phyloP scores from a whole-genome alignment of 2,113 vertebrate species.

The Toxotes chatareus region DNA sequence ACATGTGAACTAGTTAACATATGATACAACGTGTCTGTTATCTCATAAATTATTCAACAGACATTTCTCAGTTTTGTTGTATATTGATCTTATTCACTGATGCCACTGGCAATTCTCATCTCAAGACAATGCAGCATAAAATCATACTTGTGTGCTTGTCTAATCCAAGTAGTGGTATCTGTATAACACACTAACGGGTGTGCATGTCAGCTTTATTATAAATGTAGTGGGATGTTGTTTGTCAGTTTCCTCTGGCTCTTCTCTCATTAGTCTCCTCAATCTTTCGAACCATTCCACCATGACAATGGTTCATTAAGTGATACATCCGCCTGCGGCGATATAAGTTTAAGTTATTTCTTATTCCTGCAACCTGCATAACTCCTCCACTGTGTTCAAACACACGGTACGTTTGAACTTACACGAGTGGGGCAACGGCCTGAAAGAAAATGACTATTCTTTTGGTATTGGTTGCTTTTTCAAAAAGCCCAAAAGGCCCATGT shows the following conservation, averaged over 20 bases:
- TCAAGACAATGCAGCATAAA: neutral
- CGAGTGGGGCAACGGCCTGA: neutral
- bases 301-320: neutral
- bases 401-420: neutral
- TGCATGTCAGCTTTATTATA: too few relatives aligned
- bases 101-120: neutral
- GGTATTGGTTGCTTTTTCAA: neutral
- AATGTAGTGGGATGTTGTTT: too few relatives aligned
- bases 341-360: neutral
- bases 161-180: too few relatives aligned
- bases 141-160: neutral
- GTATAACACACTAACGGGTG: too few relatives aligned
- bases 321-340: neutral
- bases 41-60: neutral
- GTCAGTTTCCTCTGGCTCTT: too few relatives aligned
- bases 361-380: neutral
- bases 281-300: neutral
- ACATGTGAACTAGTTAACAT: neutral
- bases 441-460: too few relatives aligned
- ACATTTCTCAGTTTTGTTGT: neutral
- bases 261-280: too few relatives aligned
- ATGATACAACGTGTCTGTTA: neutral
- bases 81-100: neutral
- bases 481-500: neutral
- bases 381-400: neutral